These are phyloP conservation scores for Crotalus helleri DNA, from an alignment of 2,113 vertebrate species.

Conservation along the genomic window DNA sequence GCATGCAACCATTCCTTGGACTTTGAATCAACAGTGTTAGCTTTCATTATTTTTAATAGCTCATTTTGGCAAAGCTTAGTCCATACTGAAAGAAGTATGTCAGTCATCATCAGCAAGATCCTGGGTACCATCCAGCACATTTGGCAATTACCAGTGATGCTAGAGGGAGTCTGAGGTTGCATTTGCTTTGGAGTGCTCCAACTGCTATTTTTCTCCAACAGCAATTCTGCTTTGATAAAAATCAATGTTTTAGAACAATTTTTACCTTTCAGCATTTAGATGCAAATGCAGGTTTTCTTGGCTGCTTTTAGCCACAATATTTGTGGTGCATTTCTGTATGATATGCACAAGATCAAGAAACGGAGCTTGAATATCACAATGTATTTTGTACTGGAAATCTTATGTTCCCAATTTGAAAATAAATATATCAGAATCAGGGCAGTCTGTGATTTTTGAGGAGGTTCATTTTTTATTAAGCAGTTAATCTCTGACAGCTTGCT, in stretches of 20 bases:
- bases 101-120: not conserved
- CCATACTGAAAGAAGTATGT: not conserved
- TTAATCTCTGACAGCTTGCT: constrained; percentile 57
- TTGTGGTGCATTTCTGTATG: not conserved
- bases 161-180: not conserved
- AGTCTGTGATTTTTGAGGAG: constrained; percentile 40
- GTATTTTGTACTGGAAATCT: constrained; percentile 32
- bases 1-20: not conserved
- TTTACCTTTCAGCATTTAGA: not conserved
- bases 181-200: not conserved
- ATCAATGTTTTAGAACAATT: not conserved
- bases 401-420: constrained; percentile 58
- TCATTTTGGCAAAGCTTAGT: not conserved
- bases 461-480: constrained; percentile 52
- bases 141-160: not conserved
- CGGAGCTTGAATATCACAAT: constrained; percentile 25
- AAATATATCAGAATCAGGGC: constrained; percentile 52
- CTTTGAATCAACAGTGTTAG: not conserved
- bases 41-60: not conserved
- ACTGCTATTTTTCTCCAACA: not conserved
- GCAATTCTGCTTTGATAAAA: not conserved
- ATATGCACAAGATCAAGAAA: constrained; percentile 41
- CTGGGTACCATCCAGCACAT: not conserved
- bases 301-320: not conserved
- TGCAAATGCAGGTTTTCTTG: not conserved